phyloP scores from a whole-genome alignment of 2,797 vertebrate genomes.

The Steatocranus sp. region DNA sequence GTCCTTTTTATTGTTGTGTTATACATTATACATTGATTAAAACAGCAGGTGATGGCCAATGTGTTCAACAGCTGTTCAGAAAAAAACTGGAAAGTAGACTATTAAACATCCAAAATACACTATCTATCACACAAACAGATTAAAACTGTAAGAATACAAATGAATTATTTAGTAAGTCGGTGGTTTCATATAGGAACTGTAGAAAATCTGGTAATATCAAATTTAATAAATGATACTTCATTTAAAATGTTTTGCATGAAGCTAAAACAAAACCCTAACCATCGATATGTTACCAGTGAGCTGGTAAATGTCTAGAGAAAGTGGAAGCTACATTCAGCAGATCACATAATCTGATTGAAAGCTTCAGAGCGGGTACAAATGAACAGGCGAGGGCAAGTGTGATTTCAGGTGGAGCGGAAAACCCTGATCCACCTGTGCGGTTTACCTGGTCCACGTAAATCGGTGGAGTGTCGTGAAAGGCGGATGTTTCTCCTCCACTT shows the following conservation, averaged over 20 bases:
- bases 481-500: background rate
- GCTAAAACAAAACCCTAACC: background rate
- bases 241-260: background rate
- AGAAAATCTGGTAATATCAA: background rate
- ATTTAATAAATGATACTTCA: background rate
- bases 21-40: background rate
- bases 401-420: background rate
- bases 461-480: background rate
- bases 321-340: background rate
- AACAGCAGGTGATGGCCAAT: background rate
- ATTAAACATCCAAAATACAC: background rate
- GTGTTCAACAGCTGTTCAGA: background rate
- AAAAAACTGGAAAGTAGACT: background rate
- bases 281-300: background rate
- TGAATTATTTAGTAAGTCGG: background rate
- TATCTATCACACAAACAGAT: background rate
- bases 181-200: background rate
- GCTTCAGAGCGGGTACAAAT: background rate
- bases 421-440: background rate
- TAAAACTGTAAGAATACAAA: background rate
- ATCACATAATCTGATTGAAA: background rate
- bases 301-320: background rate
- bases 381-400: background rate
- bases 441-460: background rate
- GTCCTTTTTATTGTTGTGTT: background rate